These are phyloP conservation scores for Dromius quadrimaculatus DNA, from an alignment of 2,888 invertebrate genomes.

Conservation along the genomic window DNA sequence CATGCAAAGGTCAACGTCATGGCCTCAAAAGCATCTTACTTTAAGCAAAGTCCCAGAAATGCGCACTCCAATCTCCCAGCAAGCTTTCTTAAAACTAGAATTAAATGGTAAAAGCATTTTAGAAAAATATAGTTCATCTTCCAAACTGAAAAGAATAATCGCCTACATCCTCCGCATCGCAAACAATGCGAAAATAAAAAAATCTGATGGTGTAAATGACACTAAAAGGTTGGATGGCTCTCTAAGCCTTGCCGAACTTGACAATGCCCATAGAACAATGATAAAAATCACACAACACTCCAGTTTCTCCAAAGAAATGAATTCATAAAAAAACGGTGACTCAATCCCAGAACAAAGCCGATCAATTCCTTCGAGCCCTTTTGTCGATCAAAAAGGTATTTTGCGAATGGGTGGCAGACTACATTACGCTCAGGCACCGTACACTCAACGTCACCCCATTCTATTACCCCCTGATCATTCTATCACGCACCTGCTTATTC, in stretches of 20 bases:
- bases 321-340: no score
- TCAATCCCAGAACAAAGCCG: no score
- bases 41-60: no score
- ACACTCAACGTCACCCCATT: constrained; percentile 6
- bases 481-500: not conserved
- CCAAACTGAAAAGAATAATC: not conserved
- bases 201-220: no score
- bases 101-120: no score
- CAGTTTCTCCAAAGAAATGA: no score
- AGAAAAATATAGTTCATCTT: not conserved
- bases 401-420: constrained; percentile 1
- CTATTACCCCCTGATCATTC: constrained; percentile 51
- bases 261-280: no score
- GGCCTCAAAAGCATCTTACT: not conserved
- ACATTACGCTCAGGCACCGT: not conserved
- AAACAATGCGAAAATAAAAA: not conserved
- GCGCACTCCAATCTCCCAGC: no score
- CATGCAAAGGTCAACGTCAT: not conserved
- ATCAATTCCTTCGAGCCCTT: not conserved
- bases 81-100: no score
- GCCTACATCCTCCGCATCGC: not conserved
- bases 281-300: no score
- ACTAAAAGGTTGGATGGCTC: no score
- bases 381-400: not conserved
- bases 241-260: no score